phyloP scores from a whole-genome alignment of 2,113 vertebrate genomes.

The Osmerus eperlanus region DNA sequence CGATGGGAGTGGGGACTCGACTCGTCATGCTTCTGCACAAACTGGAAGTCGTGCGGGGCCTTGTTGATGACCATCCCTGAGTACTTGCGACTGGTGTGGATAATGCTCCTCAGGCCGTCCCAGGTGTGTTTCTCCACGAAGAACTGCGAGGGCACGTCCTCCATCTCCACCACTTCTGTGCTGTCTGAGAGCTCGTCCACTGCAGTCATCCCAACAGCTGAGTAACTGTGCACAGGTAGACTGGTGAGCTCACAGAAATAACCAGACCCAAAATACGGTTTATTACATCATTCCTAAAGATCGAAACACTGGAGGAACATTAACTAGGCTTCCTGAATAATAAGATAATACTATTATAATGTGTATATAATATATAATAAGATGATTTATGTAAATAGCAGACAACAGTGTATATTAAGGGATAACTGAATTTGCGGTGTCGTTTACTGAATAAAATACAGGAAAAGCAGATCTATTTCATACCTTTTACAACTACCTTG shows the following conservation, averaged over 20 bases:
- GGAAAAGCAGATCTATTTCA: neutral
- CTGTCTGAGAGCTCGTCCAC: conserved; percentile 75
- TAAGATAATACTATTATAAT: too few species aligned
- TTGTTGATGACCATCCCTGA: conserved; percentile 87
- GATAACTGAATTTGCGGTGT: too few species aligned
- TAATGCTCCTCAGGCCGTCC: conserved; percentile 87
- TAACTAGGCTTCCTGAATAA: too few species aligned
- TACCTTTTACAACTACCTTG: conserved; percentile 84
- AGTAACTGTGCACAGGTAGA: conserved; percentile 55
- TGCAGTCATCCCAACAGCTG: conserved; percentile 79
- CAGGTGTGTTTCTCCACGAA: conserved; percentile 90
- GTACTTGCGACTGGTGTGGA: conserved; percentile 92
- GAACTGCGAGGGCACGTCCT: conserved; percentile 79
- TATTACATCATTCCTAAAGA: too few species aligned
- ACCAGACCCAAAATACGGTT: neutral
- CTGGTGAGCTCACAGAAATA: neutral
- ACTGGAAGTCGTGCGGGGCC: conserved; percentile 93
- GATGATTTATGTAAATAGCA: neutral
- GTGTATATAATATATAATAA: too few species aligned
- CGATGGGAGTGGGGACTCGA: conserved; percentile 86
- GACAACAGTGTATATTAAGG: neutral
- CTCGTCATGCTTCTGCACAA: conserved; percentile 85
- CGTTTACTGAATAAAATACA: too few species aligned
- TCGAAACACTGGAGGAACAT: too few species aligned
- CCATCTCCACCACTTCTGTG: conserved; percentile 79